Evolutionary conservation across 2,888 invertebrate species (phyloP).

Genomic region (Orthonevra nobilis): DNA sequence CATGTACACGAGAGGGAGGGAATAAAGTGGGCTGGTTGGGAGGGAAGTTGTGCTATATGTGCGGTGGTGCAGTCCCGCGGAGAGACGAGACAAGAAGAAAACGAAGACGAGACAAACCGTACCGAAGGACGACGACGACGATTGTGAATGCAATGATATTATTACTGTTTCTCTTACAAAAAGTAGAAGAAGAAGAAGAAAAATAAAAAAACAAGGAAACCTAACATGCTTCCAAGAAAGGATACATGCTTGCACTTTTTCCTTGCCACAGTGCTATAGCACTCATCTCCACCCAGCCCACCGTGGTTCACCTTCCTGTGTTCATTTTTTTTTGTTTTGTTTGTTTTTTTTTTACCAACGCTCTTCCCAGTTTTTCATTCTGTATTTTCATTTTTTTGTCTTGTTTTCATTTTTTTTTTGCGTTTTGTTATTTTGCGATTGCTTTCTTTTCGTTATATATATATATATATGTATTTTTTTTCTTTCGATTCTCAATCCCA

Average conservation of each 20-base stretch:
- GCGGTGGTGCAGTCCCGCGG: conserved; percentile 62
- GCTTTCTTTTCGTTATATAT: conserved; percentile 57
- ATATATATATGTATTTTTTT: conserved; percentile 36
- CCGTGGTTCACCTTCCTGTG: conserved; percentile 69
- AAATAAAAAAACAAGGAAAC: conserved; percentile 60
- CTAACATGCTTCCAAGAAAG: conserved; percentile 73
- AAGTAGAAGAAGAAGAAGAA: conserved; percentile 42
- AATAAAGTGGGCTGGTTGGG: conserved; percentile 27
- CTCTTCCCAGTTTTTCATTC: conserved; percentile 61
- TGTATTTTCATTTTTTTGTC: conserved; percentile 64
- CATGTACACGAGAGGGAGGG: conserved; percentile 52
- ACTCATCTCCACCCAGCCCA: conserved; percentile 46
- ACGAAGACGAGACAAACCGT: conserved; percentile 69
- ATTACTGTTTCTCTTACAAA: conserved; percentile 69
- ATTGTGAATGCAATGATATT: conserved; percentile 71
- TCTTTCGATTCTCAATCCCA: conserved; percentile 70
- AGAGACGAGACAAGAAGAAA: conserved; percentile 54
- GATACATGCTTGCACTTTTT: conserved; percentile 70
- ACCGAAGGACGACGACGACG: conserved; percentile 70
- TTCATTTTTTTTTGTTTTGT: conserved; percentile 59
- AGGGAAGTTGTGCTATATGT: conserved; percentile 18
- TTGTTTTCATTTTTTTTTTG: conserved; percentile 56
- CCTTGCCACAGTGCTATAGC: conserved; percentile 37
- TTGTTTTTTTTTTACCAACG: conserved; percentile 55
- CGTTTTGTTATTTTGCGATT: conserved; percentile 62